Base-by-base conservation (phyloP, 2,113 vertebrate genomes). In the Setophaga coronata region DNA sequence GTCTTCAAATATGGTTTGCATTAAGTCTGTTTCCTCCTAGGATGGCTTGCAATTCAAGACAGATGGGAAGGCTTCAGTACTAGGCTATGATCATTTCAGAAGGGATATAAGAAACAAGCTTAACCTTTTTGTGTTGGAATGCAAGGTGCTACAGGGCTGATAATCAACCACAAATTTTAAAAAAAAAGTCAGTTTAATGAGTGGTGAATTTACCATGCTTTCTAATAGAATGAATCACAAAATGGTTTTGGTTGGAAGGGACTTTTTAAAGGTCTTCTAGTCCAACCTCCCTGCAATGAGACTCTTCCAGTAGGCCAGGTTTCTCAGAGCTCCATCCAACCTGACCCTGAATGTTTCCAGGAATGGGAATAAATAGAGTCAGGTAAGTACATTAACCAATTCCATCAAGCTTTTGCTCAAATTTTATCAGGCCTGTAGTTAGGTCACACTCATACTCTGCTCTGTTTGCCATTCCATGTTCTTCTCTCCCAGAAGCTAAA, bases 271-370 rank as follows among this genome's bases (percentile, higher is more conserved):
- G 28, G 28, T 29, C 19, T 43, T 50, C 19, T 50, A n/a, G 26
- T 29, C 15, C 23, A 72, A 18, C 0, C 3, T 7, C 18, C 1
- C 7, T 34, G 18, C 40, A 28, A 4, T 13, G 9, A 42, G 12
- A 76, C 29, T 33, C 10, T 61, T 60, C 10, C 33, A 34, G 15
- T 8, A 40, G 12, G n/a, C 45, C 24, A 58, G 14, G 33, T 31
- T 87, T 5, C 17, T 72, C 48, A 50, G 29, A 73, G 15, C 14
- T 40, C 33, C 1, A 1, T 56, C 25, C 0, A 2, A 2, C 34
- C 17, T 80, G 29, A 24, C 12, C 28, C 40, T 73, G 60, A 88
- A 17, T 19, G 8, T 69, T 57, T 38, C 17, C 36, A 64, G 47
- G 25, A n/a, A 33, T 42, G 48, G 18, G 12, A 18, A 65, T 42